Evolutionary conservation across 2,797 vertebrate genomes (phyloP).

Genomic region (Cephalopachus bancanus): DNA sequence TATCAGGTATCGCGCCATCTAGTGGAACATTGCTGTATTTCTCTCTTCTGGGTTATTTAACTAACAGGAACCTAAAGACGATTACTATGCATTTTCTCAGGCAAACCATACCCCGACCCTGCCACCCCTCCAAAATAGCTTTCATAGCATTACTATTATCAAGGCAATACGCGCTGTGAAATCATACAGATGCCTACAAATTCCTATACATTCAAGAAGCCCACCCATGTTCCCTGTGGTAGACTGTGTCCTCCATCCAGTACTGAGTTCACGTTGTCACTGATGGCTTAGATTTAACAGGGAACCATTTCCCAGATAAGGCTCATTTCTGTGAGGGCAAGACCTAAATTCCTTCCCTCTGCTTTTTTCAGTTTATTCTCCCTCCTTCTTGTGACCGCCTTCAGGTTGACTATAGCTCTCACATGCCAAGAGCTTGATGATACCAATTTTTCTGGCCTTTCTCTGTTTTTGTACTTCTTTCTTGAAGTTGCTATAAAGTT

Average conservation of each 20-base stretch:
- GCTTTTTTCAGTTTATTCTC: not conserved
- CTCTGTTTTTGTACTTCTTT: not conserved
- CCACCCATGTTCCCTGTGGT: accelerated
- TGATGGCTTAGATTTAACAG: not conserved
- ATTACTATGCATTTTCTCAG: not conserved
- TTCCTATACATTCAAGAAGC: not conserved
- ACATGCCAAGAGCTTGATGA: not conserved
- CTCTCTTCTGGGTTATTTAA: not conserved
- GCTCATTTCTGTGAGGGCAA: not conserved
- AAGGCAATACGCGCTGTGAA: not conserved
- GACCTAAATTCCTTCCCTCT: not conserved
- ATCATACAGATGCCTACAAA: not conserved
- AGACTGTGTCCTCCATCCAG: not conserved
- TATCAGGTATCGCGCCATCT: constrained; percentile 40
- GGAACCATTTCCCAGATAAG: not conserved
- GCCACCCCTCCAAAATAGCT: not conserved
- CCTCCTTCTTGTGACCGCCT: not conserved
- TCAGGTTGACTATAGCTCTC: not conserved
- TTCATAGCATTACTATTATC: not conserved
- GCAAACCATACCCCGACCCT: not conserved
- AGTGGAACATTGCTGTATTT: not conserved
- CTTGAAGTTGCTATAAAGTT: not conserved
- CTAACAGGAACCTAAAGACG: not conserved
- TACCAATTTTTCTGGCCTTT: not conserved
- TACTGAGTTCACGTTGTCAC: not conserved